These are phyloP conservation scores for Apeltes quadracus DNA, from an alignment of 2,113 vertebrate genomes.

Conservation along the genomic window DNA sequence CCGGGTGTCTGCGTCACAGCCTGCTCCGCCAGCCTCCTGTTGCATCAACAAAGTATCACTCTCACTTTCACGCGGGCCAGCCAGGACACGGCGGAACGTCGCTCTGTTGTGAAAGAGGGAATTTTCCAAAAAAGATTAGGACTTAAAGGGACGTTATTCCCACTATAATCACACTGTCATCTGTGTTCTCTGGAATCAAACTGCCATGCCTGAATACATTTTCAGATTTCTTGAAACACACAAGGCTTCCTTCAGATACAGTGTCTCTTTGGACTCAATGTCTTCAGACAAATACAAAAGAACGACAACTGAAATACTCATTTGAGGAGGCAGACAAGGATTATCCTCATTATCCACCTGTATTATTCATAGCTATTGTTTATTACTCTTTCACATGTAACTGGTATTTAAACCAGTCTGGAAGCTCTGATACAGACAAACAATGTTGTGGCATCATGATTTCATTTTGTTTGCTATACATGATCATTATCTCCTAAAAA, in stretches of 20 bases:
- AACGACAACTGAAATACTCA: not conserved
- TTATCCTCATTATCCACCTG: not conserved
- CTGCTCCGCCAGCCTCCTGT: not conserved
- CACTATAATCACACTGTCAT: not conserved
- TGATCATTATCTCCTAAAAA: no score
- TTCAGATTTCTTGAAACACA: not conserved
- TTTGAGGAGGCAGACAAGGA: not conserved
- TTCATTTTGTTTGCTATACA: no score
- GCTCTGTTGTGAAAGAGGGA: not conserved
- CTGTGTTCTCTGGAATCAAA: not conserved
- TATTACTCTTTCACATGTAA: not conserved
- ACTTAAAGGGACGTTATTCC: not conserved
- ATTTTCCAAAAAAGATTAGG: not conserved
- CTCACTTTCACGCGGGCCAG: not conserved
- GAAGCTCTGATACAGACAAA: not conserved
- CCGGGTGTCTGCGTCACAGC: slow-evolving; percentile 2
- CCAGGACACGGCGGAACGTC: not conserved
- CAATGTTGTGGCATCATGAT: not conserved
- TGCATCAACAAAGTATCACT: slow-evolving; percentile 12
- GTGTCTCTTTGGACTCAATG: not conserved
- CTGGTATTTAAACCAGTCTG: not conserved
- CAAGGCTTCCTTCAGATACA: not conserved
- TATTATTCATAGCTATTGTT: not conserved
- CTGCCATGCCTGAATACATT: not conserved
- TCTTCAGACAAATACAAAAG: not conserved